Percentiles rank a stretch among this genome's conserved stretches.
Evolutionary conservation across 2,888 invertebrate species (phyloP).

Genomic region (Elmis aenea): DNA sequence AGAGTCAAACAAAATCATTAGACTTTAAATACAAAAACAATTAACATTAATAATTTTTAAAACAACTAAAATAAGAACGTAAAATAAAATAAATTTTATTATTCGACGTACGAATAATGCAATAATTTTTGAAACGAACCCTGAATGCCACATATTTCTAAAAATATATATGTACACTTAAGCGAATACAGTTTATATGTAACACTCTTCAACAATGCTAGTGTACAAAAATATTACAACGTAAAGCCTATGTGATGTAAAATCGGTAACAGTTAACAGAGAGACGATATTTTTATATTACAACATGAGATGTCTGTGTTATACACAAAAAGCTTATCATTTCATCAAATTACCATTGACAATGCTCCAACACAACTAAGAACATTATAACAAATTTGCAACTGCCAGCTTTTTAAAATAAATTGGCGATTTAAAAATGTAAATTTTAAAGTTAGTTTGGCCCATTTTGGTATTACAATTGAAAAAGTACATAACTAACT

Average conservation of each 20-base stretch:
- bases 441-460: too few relatives aligned
- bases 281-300: too few relatives aligned
- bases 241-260: not conserved
- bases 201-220: too few relatives aligned
- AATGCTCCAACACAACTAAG: too few relatives aligned
- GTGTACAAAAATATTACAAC: not conserved
- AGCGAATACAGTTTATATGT: not conserved
- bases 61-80: slow-evolving; percentile 18
- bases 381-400: too few relatives aligned
- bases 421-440: too few relatives aligned
- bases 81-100: slow-evolving; percentile 21
- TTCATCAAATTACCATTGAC: too few relatives aligned
- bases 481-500: too few relatives aligned
- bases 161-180: slow-evolving; percentile 6
- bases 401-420: too few relatives aligned
- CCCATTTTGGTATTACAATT: too few relatives aligned
- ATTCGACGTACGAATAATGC: slow-evolving; percentile 18
- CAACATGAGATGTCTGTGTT: too few relatives aligned
- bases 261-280: not conserved
- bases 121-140: slow-evolving; percentile 28
- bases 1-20: slow-evolving; percentile 34
- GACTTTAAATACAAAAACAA: slow-evolving; percentile 24
- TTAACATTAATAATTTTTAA: slow-evolving; percentile 14
- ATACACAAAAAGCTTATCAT: too few relatives aligned
- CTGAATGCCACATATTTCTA: slow-evolving; percentile 35